Base-by-base conservation (phyloP, 2,888 invertebrate species). In the Parnassius smintheus region DNA sequence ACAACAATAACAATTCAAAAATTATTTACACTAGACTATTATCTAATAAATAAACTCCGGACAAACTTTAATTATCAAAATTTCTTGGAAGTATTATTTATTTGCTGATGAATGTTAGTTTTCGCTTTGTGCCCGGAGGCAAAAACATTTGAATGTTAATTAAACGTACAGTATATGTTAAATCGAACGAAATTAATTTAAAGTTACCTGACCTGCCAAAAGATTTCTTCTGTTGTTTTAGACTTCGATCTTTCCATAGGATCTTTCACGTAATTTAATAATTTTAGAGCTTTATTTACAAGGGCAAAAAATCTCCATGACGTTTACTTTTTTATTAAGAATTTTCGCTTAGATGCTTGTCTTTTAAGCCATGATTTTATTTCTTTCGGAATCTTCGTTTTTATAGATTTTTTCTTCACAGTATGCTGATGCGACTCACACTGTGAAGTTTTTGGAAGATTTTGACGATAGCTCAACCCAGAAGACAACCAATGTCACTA, bases 271-370 rank as follows among this genome's bases (percentile, higher is more conserved):
- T 68, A 72, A 62, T 70, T 69, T 75, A 75, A 68, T 67, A 68
- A 73, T 76, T 75, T 72, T 77, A 68, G 71, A 66, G 71, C 76
- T 69, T 75, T 76, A 80, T 63, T 59, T 63, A 63, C 77, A 75
- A 77, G 74, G 73, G 75, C 75, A 75, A 66, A 67, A 61, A 44
- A 57, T 58, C 71, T 68, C 66, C 67, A 61, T 67, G 70, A 75
- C 74, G 76, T 76, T 75, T 76, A 18, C 18, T 18, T 18, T 18
- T 18, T 18, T 18, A 18, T 18, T 18, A 18, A 18, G 18, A 18
- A 18, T 18, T 18, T 18, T 18, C 18, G 18, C 18, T 18, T 18
- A 18, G 18, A 18, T 18, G 18, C 18, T 18, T 18, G 18, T 18
- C 18, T 18, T 18, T 18, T 18, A 18, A 18, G 18, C 18, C 18